Evolutionary conservation across 2,797 vertebrate genomes (phyloP).

Genomic region (Alfaro cultratus): DNA sequence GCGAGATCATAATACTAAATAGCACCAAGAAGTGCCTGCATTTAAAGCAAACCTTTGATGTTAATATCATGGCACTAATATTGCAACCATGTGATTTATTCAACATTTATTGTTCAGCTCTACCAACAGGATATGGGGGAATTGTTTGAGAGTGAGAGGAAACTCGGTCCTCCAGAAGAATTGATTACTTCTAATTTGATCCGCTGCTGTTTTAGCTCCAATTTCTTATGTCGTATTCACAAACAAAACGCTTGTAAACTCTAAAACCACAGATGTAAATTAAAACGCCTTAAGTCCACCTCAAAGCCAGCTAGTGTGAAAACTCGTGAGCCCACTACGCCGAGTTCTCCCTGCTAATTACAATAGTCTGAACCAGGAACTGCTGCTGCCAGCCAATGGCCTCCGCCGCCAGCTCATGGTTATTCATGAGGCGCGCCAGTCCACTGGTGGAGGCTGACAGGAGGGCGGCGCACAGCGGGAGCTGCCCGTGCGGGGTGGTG

Average conservation of each 20-base stretch:
- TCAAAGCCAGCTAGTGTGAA: conserved; percentile 1
- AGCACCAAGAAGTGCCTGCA: not conserved
- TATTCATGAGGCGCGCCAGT: conserved; percentile 56
- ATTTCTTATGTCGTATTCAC: not conserved
- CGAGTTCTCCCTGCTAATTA: conserved; percentile 49
- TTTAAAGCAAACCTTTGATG: not conserved
- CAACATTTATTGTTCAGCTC: not conserved
- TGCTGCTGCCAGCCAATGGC: conserved; percentile 43
- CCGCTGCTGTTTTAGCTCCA: not conserved
- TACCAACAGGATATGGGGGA: not conserved
- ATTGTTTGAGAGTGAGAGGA: not conserved
- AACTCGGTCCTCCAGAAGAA: not conserved
- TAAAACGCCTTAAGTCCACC: not conserved
- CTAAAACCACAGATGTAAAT: not conserved
- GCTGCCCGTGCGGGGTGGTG: conserved; percentile 74
- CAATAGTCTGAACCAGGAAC: conserved; percentile 53
- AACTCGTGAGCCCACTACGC: conserved; percentile 3
- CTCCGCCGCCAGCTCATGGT: conserved; percentile 25
- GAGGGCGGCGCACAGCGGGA: conserved; percentile 70
- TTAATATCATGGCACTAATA: not conserved
- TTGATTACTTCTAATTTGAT: not conserved
- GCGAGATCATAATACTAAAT: not conserved
- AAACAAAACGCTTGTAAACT: not conserved
- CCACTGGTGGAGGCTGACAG: conserved; percentile 62
- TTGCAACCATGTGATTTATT: not conserved